phyloP scores from a whole-genome alignment of 2,888 invertebrate species.

The Aradus depressus region DNA sequence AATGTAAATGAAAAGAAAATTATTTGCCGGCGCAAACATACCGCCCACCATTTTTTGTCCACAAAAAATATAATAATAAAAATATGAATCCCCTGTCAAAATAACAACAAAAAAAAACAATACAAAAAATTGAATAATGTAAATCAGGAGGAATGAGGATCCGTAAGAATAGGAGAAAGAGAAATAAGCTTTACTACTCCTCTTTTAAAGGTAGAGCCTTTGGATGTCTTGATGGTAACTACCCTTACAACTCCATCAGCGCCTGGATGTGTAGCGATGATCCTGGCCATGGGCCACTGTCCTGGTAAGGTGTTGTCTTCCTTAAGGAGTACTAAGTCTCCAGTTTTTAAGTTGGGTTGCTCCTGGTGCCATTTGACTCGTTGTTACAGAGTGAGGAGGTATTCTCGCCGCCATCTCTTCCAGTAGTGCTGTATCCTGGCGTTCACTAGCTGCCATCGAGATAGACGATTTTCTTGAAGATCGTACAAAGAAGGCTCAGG shows the following conservation, averaged over 20 bases:
- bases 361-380: slow-evolving; percentile 22
- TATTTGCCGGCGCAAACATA: too few species aligned
- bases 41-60: too few species aligned
- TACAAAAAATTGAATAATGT: too few species aligned
- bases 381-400: slow-evolving; percentile 20
- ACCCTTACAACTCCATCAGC: slow-evolving; percentile 14
- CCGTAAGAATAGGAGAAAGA: too few species aligned
- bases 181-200: too few species aligned
- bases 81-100: too few species aligned
- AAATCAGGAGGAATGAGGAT: too few species aligned
- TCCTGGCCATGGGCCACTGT: slow-evolving; percentile 14
- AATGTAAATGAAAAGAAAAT: too few species aligned
- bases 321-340: slow-evolving; percentile 21
- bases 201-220: too few species aligned
- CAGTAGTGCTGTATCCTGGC: slow-evolving; percentile 28
- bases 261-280: slow-evolving; percentile 18
- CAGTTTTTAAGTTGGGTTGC: slow-evolving; percentile 11
- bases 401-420: slow-evolving; percentile 27
- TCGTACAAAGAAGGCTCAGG: slow-evolving; percentile 28
- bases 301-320: slow-evolving; percentile 6
- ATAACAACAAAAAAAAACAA: too few species aligned
- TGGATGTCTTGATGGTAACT: slow-evolving; percentile 9
- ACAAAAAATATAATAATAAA: too few species aligned
- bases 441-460: slow-evolving; percentile 27
- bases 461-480: slow-evolving; percentile 24